Conservation (phyloP, 2,113 vertebrate species). For the Typhlomys cinereus region DNA sequence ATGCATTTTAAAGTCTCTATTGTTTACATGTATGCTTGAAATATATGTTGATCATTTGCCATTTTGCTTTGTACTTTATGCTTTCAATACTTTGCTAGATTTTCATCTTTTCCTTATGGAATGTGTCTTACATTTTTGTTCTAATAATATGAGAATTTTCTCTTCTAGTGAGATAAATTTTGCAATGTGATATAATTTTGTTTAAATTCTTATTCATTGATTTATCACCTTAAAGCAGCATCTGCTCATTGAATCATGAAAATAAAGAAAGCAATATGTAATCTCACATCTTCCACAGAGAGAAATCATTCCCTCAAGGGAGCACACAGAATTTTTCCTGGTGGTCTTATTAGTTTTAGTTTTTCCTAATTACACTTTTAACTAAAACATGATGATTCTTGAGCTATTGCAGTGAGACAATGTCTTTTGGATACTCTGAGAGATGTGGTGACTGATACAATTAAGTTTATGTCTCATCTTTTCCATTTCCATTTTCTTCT, state of each 20-base stretch:
- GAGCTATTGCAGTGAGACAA: not conserved
- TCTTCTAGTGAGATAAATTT: not conserved
- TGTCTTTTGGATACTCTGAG: not conserved
- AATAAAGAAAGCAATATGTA: not conserved
- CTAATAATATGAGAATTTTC: not conserved
- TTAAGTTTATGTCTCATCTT: not conserved
- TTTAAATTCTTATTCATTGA: not conserved
- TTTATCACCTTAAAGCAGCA: not conserved
- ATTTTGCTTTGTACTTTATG: not conserved
- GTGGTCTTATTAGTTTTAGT: not conserved
- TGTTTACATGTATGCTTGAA: not conserved
- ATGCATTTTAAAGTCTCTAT: not conserved
- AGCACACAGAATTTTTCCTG: not conserved
- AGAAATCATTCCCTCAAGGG: not conserved
- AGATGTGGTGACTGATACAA: not conserved
- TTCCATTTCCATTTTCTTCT: not conserved
- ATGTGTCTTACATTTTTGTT: not conserved
- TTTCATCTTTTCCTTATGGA: not conserved
- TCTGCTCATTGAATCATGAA: not conserved
- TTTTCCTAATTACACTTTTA: not conserved
- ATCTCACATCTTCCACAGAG: not conserved
- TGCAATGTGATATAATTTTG: not conserved
- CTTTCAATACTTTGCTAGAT: constrained; percentile 3
- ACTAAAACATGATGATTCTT: not conserved
- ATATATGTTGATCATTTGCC: not conserved